Evolutionary conservation across 2,113 vertebrate genomes (phyloP).

Genomic region (Bos indicus): DNA sequence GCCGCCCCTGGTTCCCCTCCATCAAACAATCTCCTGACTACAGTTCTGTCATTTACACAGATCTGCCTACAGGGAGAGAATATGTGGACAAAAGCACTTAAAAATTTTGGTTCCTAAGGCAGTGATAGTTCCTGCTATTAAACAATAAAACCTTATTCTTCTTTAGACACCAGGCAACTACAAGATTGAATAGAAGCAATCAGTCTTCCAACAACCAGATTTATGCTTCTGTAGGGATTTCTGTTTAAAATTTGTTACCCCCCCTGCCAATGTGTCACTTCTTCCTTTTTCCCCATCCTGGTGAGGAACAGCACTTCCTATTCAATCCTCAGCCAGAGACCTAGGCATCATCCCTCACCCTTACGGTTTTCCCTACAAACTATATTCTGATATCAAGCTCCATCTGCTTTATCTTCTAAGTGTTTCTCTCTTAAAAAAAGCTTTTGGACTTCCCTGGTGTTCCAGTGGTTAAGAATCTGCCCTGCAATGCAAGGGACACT

Average conservation of each 20-base stretch:
- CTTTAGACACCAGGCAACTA: not conserved
- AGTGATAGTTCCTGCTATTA: not conserved
- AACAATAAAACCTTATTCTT: not conserved
- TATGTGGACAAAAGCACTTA: not conserved
- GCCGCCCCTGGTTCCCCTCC: not conserved
- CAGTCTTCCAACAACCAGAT: not conserved
- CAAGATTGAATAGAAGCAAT: not conserved
- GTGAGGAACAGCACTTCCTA: not conserved
- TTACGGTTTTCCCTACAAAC: not conserved
- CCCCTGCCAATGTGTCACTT: not conserved
- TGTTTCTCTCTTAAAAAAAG: not conserved
- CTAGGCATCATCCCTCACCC: not conserved
- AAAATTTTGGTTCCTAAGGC: not conserved
- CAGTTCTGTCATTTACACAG: not conserved
- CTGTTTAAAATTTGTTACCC: not conserved
- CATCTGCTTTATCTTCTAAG: not conserved
- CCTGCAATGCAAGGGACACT: not conserved
- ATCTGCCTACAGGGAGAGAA: not conserved
- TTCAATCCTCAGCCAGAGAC: not conserved
- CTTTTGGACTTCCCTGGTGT: not conserved
- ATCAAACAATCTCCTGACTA: not conserved
- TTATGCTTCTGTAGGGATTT: not conserved
- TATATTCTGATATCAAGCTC: not conserved
- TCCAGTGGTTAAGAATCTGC: not conserved
- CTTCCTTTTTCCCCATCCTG: not conserved